Conservation (phyloP, 2,113 vertebrate genomes). For the Colius striatus region DNA sequence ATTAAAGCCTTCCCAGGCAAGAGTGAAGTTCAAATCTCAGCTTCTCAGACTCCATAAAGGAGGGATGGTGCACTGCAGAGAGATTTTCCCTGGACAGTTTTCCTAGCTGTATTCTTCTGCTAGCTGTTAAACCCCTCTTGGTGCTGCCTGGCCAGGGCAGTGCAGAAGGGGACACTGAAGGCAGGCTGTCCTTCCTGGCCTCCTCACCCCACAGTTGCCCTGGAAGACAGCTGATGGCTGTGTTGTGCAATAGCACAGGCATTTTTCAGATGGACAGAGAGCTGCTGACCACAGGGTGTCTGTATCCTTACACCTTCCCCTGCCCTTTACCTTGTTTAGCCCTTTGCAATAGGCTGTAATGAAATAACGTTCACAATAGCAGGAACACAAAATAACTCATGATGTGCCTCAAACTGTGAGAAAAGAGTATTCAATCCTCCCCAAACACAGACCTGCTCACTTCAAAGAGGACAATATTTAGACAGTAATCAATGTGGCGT, state of each 20-base stretch:
- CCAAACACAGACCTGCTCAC: constrained; percentile 32
- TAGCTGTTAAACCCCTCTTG: background rate
- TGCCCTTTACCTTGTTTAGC: constrained; percentile 58
- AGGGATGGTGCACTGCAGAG: background rate
- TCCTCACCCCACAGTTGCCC: background rate
- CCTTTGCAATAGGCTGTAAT: background rate
- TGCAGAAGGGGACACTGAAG: background rate
- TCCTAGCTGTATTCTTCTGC: background rate
- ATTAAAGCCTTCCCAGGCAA: background rate
- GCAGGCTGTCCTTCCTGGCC: background rate
- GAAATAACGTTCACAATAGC: background rate
- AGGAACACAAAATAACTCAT: constrained; percentile 58
- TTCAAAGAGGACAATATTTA: constrained; percentile 37
- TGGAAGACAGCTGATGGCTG: background rate
- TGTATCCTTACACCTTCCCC: background rate
- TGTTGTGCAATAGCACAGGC: background rate
- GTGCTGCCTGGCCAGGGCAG: background rate
- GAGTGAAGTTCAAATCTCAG: background rate
- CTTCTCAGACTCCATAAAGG: background rate
- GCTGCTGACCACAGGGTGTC: background rate
- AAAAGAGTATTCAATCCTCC: background rate
- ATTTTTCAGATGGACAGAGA: background rate
- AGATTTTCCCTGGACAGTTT: background rate
- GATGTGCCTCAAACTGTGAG: constrained; percentile 52
- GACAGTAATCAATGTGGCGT: background rate